These are phyloP conservation scores for Diogma glabrata DNA, from an alignment of 2,888 invertebrate species.

Conservation along the genomic window DNA sequence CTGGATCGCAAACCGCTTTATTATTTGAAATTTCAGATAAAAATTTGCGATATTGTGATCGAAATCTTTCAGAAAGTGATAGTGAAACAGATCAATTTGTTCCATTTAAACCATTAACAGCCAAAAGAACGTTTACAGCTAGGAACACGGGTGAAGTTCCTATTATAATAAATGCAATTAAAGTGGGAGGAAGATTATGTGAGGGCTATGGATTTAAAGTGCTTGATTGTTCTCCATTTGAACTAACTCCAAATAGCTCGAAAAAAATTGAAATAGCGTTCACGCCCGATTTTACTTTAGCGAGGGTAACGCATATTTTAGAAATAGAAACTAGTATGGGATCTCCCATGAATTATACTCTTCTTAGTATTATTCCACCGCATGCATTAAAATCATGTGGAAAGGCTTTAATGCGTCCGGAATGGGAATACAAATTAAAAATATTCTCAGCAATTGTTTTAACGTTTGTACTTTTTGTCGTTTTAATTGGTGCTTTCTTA, in stretches of 20 bases:
- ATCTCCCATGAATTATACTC: constrained; percentile 50
- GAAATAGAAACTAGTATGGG: constrained; percentile 49
- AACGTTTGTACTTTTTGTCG: constrained; percentile 48
- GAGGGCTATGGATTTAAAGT: constrained; percentile 72
- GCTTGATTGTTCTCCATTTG: constrained; percentile 60
- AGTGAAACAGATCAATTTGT: not conserved
- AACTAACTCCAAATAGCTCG: constrained; percentile 57
- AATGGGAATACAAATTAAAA: constrained; percentile 63
- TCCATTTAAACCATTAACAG: no score
- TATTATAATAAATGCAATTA: constrained; percentile 56
- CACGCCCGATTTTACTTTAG: constrained; percentile 76
- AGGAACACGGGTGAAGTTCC: constrained; percentile 85
- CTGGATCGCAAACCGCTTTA: constrained; percentile 62
- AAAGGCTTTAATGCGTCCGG: constrained; percentile 54
- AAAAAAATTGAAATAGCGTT: constrained; percentile 74
- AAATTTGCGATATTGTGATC: constrained; percentile 45
- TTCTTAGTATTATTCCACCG: constrained; percentile 50
- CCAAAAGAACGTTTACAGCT: constrained; percentile 66
- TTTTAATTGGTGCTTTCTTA: constrained; percentile 53
- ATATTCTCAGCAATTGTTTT: constrained; percentile 48
- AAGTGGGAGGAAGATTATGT: constrained; percentile 54
- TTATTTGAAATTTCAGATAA: constrained; percentile 61
- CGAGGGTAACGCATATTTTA: constrained; percentile 55
- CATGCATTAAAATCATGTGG: constrained; percentile 58
- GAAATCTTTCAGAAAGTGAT: constrained; percentile 20